Evolutionary conservation across 2,888 invertebrate genomes (phyloP).

Genomic region (Rutpela maculata): DNA sequence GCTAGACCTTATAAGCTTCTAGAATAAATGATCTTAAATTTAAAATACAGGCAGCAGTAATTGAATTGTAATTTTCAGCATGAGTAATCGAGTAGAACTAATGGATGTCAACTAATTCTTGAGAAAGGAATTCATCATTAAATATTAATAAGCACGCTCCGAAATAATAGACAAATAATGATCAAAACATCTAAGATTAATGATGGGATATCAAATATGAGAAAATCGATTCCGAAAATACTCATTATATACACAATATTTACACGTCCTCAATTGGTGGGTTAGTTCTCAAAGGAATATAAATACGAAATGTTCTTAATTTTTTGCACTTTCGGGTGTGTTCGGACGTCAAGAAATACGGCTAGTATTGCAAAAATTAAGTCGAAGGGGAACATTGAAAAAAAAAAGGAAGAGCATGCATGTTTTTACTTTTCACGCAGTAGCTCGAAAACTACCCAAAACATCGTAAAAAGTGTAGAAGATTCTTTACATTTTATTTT

Average conservation of each 20-base stretch:
- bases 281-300: too few species aligned
- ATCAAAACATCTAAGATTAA: conserved; percentile 28
- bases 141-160: conserved; percentile 7
- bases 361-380: too few species aligned
- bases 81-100: neutral
- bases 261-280: neutral
- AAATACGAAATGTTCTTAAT: too few species aligned
- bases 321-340: too few species aligned
- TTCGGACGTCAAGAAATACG: too few species aligned
- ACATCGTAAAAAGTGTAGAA: too few species aligned
- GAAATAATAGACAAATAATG: conserved; percentile 23
- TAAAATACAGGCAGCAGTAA: neutral
- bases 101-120: conserved; percentile 23
- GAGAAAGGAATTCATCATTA: neutral
- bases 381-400: too few species aligned
- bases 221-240: conserved; percentile 9
- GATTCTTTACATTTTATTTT: too few species aligned
- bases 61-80: neutral
- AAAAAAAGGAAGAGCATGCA: too few species aligned
- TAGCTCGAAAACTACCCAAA: too few species aligned
- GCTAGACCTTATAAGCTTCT: too few species aligned
- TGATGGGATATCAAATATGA: neutral
- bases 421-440: too few species aligned
- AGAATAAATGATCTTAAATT: neutral
- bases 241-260: neutral